These are phyloP conservation scores for Melanerpes formicivorus DNA, from an alignment of 2,113 vertebrate genomes.

Conservation along the genomic window DNA sequence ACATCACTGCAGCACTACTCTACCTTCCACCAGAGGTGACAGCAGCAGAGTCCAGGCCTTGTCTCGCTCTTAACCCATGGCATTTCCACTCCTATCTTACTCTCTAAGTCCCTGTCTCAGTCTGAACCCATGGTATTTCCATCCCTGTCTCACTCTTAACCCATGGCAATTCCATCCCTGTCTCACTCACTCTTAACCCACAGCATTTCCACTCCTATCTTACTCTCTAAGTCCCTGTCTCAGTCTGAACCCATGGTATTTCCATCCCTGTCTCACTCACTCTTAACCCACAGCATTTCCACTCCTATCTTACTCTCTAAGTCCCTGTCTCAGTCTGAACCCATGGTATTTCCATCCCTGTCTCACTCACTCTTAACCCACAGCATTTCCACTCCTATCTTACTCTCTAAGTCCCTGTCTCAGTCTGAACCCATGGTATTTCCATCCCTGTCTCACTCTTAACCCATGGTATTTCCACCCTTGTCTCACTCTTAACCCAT, in stretches of 20 bases:
- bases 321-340: neutral
- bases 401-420: too few relatives aligned
- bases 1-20: neutral
- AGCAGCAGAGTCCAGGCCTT: neutral
- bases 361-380: neutral
- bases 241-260: too few relatives aligned
- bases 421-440: neutral
- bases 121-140: neutral
- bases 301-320: neutral
- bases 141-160: neutral
- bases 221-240: too few relatives aligned
- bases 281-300: too few relatives aligned
- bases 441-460: too few relatives aligned
- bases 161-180: neutral
- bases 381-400: neutral
- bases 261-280: too few relatives aligned
- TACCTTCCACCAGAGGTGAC: neutral
- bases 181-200: neutral
- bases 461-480: neutral
- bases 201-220: too few relatives aligned
- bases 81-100: neutral
- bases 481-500: too few relatives aligned
- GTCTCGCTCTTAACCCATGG: neutral
- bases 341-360: neutral
- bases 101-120: neutral